Percentiles rank a stretch among this genome's conserved stretches.
These are phyloP conservation scores for Harpalus rufipes DNA, from an alignment of 2,888 invertebrate species.

Conservation along the genomic window DNA sequence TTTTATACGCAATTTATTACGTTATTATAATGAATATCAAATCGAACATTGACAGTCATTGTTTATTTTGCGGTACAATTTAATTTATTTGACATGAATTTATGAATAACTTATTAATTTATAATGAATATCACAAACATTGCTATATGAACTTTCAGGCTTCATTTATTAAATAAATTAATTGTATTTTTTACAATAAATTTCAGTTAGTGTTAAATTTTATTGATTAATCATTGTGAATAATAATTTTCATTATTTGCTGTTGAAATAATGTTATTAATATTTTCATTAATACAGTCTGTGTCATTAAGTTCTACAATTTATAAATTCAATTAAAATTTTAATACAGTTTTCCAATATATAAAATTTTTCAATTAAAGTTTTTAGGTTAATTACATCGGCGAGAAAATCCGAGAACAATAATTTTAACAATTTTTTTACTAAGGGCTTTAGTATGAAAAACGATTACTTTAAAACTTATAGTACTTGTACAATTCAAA, in stretches of 20 bases:
- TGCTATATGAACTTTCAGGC: not conserved
- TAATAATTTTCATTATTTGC: not conserved
- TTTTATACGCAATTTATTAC: constrained; percentile 37
- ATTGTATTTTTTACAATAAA: not conserved
- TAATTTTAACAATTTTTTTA: no score
- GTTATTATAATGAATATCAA: constrained; percentile 16
- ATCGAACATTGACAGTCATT: constrained; percentile 5
- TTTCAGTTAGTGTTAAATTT: not conserved
- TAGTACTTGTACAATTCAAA: no score
- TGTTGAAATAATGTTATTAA: not conserved
- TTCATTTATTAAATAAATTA: not conserved
- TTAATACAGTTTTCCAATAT: not conserved
- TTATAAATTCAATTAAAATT: not conserved
- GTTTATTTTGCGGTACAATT: constrained; percentile 21
- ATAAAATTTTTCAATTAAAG: no score
- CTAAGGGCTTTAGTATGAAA: no score
- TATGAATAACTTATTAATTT: constrained; percentile 1
- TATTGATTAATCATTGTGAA: no score
- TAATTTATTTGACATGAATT: constrained; percentile 23
- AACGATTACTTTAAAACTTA: no score
- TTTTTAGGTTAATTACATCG: no score
- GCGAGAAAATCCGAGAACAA: no score
- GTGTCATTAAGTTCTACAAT: no score
- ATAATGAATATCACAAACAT: not conserved
- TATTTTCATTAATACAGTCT: not conserved